Evolutionary conservation across 2,888 invertebrate species (phyloP), one percentile per base, ranked within the genome.

Genomic region (Baccha elongata): DNA sequence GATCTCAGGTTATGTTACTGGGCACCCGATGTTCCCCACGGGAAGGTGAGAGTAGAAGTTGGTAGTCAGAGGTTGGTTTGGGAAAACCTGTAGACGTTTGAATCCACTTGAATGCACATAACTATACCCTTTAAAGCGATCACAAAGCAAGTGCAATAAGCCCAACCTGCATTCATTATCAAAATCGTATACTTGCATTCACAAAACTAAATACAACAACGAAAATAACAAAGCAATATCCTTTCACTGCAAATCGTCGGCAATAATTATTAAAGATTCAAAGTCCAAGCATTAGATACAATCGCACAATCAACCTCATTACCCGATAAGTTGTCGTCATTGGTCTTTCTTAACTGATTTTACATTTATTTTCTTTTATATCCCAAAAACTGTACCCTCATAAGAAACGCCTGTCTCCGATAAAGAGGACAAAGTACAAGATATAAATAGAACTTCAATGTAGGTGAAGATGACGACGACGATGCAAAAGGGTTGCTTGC

Each of bases 281-380:
- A 21, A 23, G 10, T 5, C 19, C 50, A 60, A 44, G 62, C 23
- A 40, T 10, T 19, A n/a, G n/a, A n/a, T n/a, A 48, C 52, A 71
- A 60, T 60, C 48, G 15, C 50, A 68, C 83, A 83, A 83, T 78
- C 78, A 73, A 78, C 83, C 78, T 78, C 83, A 78, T 83, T 83
- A 78, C 55, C 55, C 48, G 73, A 58, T 73, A 68, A 68, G 78
- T 64, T 62, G 29, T 50, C 50, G 50, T 53, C 68, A 72, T 62
- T 74, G 52, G 69, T 69, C 60, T 52, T 55, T 79, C 84, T 84
- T 84, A 84, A 84, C 84, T 84, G 84, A 84, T 84, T 84, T 58
- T 26, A 74, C 84, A 84, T 84, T 79, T 79, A 84, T 84, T 84
- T 83, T 44, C 68, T 83, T 78, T 83, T 83, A 83, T 83, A 60